Evolutionary conservation across 2,113 vertebrate species (phyloP).

Genomic region (Anguilla japonica): DNA sequence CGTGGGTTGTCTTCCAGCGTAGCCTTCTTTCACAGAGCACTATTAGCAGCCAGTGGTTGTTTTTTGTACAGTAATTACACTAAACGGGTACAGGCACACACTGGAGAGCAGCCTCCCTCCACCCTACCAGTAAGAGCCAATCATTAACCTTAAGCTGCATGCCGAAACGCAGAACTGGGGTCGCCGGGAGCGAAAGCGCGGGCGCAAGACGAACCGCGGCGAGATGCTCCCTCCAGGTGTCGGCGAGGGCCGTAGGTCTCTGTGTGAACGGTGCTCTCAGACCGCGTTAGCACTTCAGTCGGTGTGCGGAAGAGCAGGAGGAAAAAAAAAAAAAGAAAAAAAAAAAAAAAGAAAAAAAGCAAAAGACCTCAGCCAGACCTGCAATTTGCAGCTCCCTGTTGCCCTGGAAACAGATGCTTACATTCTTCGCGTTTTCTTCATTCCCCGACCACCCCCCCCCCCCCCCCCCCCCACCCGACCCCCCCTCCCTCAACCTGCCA

Average conservation of each 20-base stretch:
- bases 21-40: not conserved
- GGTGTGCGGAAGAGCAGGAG: not conserved
- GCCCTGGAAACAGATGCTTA: conserved; percentile 44
- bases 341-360: not conserved
- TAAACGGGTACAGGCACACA: not conserved
- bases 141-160: not conserved
- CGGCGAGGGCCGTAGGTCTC: not conserved
- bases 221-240: not conserved
- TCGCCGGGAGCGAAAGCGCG: not conserved
- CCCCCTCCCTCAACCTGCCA: conserved; percentile 11
- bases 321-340: no score
- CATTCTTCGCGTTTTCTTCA: conserved; percentile 32
- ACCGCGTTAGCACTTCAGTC: not conserved
- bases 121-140: not conserved
- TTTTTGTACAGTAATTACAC: not conserved
- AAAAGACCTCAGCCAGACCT: conserved; percentile 20
- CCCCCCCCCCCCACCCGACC: not conserved
- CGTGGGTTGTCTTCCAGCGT: no score
- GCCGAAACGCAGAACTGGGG: not conserved
- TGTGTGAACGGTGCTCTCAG: conserved; percentile 6
- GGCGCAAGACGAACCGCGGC: not conserved
- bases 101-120: not conserved
- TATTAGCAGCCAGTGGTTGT: not conserved
- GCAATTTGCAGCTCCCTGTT: conserved; percentile 39
- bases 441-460: conserved; percentile 17